Conservation (phyloP, 1,140 invertebrate species). For the Calephelis virginiensis region DNA sequence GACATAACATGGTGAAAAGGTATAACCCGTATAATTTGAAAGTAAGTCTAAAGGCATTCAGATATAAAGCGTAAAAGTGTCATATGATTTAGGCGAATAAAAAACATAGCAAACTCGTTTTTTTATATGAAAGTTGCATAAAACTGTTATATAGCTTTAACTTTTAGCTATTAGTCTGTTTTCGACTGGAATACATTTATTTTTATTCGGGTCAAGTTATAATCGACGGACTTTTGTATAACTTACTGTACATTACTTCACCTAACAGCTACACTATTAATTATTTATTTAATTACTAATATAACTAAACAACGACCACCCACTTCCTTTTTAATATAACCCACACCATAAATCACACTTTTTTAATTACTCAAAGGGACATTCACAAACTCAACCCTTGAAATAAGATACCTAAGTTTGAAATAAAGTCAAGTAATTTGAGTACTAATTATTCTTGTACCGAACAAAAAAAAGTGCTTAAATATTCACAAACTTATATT, state of each 20-base stretch:
- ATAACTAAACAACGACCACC: conserved; percentile 34
- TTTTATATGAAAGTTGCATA: too few species aligned
- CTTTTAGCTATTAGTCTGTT: too few species aligned
- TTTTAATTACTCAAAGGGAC: conserved; percentile 57
- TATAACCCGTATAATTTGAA: too few species aligned
- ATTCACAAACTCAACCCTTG: conserved; percentile 40
- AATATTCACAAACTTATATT: neutral
- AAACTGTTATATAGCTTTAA: too few species aligned
- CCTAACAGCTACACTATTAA: conserved; percentile 32
- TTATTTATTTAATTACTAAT: conserved; percentile 40
- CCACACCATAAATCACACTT: conserved; percentile 50
- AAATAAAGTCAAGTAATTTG: conserved; percentile 68
- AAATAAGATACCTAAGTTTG: conserved; percentile 54
- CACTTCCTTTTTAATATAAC: conserved; percentile 32
- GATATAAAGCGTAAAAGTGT: too few species aligned
- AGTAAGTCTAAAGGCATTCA: too few species aligned
- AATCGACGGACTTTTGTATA: too few species aligned
- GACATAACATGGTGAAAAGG: too few species aligned
- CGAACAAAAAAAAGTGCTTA: conserved; percentile 28
- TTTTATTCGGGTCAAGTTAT: too few species aligned
- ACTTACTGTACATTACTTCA: neutral
- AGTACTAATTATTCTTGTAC: conserved; percentile 63
- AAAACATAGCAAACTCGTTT: too few species aligned
- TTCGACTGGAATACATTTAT: too few species aligned
- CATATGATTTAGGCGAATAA: too few species aligned